These are phyloP conservation scores for Torymus auratus DNA, from an alignment of 2,888 invertebrate genomes.

Conservation along the genomic window DNA sequence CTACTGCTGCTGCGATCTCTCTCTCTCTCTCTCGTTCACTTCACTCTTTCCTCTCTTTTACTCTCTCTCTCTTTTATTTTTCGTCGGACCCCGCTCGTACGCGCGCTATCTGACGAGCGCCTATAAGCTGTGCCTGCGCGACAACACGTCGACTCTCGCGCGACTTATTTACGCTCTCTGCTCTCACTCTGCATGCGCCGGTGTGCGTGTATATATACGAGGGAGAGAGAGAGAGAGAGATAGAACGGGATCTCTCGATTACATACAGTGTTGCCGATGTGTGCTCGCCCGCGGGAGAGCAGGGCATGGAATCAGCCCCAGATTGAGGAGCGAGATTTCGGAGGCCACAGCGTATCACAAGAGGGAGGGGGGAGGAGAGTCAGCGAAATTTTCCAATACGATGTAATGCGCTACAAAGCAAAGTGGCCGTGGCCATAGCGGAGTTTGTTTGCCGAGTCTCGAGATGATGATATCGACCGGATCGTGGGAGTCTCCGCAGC, in stretches of 20 bases:
- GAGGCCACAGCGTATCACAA: neutral
- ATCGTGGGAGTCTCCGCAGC: too few relatives aligned
- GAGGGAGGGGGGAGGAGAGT: too few relatives aligned
- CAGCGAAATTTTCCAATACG: too few relatives aligned
- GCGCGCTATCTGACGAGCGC: conserved; percentile 19
- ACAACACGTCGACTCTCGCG: conserved; percentile 6
- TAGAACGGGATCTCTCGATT: neutral
- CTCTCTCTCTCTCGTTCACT: conserved; percentile 2
- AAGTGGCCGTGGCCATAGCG: too few relatives aligned
- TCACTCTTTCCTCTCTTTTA: neutral
- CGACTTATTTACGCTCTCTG: conserved; percentile 27
- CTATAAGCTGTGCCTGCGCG: neutral
- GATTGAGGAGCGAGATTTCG: conserved; percentile 12
- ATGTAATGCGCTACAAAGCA: too few relatives aligned
- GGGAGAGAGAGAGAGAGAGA: neutral
- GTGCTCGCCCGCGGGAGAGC: neutral
- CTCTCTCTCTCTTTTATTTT: conserved; percentile 38
- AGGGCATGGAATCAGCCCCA: conserved; percentile 5
- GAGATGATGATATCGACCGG: too few relatives aligned
- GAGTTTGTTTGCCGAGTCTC: too few relatives aligned
- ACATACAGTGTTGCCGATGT: conserved; percentile 39
- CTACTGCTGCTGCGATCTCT: neutral
- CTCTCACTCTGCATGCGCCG: too few relatives aligned
- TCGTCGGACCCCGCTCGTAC: neutral
- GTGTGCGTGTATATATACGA: too few relatives aligned